Base-by-base conservation (phyloP, 2,888 invertebrate genomes). In the Tetragnatha montana region DNA sequence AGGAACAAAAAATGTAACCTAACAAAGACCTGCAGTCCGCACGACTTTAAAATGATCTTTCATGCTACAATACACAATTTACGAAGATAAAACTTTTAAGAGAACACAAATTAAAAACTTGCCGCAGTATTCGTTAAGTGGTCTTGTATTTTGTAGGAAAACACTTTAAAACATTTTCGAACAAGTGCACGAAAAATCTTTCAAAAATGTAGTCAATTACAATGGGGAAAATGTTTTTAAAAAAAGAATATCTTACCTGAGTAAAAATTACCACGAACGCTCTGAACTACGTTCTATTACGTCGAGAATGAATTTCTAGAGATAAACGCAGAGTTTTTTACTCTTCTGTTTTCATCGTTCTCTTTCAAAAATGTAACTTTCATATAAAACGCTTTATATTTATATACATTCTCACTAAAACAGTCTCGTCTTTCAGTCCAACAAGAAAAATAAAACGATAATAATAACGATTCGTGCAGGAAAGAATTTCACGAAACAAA, bases 241-340 rank as follows among this genome's bases (percentile, higher is more conserved):
- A 49, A 50, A 78, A 50, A 85, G 71, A 79, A 79, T 22, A 35
- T 4, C 35, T 1, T 17, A 6, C 47, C 49, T n/a, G 60, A 10
- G 60, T 60, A 60, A 60, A 60, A 60, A 60, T 60, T 60, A 17
- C 73, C 21, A 8, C 75, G n/a, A 75, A 35, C 60, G 21, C 22
- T 35, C 35, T 8, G 6, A 10, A 21, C 47, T 73, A 19, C 69
- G 79, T 71, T 85, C 79, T 79, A 79, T n/a, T 71, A 71, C 78
- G 70, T 85, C 71, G 85, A 51, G 79, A 85, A 85, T 85, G 78
- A 79, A 85, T 85, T 85, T 78, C 35, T 21, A 71, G 21, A 71
- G 50, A 35, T 81, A 69, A 78, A 73, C 22, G 50, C 19, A 7
- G 17, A 21, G 7, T 80, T 69, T 35, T 70, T 35, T 68, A 35